Conservation (phyloP, 2,797 vertebrate species). For the Gallinago stenura region DNA sequence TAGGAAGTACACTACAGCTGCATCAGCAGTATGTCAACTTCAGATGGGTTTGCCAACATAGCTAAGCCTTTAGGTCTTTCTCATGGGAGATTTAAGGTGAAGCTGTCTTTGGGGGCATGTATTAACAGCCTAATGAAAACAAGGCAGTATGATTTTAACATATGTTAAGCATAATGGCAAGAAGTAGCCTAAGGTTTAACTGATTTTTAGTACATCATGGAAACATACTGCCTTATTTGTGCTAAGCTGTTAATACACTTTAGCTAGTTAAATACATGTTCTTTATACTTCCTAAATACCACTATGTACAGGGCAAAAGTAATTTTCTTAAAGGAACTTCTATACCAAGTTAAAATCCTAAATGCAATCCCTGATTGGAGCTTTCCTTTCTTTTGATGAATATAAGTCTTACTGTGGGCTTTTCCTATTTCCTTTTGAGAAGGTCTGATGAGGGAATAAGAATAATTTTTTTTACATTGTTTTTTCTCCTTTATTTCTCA, state of each 20-base stretch:
- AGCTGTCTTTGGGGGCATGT: neutral
- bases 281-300: neutral
- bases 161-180: neutral
- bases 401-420: neutral
- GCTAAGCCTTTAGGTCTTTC: constrained; percentile 1
- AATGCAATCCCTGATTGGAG: neutral
- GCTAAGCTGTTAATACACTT: constrained; percentile 20
- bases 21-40: constrained; percentile 40
- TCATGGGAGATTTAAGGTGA: constrained; percentile 8
- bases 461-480: neutral
- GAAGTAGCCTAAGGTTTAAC: constrained; percentile 3
- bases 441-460: neutral
- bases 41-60: constrained; percentile 1
- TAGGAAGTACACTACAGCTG: accelerated
- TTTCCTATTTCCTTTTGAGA: neutral
- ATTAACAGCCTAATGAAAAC: constrained; percentile 27
- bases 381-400: neutral
- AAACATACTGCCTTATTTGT: constrained; percentile 2
- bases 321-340: neutral
- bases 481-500: neutral
- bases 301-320: neutral
- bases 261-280: neutral
- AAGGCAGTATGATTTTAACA: neutral
- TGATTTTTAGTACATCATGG: neutral
- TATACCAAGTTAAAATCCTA: neutral